Percentiles rank a stretch among this genome's conserved stretches.
phyloP scores from a whole-genome alignment of 1,140 invertebrate genomes.

The Tetramorium simillimum region DNA sequence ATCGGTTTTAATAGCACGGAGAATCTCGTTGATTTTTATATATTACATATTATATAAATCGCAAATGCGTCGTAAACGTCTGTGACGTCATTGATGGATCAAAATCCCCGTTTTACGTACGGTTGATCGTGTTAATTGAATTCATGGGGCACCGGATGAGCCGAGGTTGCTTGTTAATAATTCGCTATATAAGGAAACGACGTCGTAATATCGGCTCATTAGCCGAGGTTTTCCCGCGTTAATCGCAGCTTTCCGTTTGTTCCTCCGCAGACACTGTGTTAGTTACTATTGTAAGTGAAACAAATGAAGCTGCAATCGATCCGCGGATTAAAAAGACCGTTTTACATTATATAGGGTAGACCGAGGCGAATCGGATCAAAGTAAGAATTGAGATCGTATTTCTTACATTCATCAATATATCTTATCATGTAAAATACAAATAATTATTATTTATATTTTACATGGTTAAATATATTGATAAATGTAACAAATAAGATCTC shows the following conservation, averaged over 20 bases:
- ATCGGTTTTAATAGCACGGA: neutral
- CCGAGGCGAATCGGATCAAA: no score
- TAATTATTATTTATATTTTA: no score
- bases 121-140: neutral
- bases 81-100: neutral
- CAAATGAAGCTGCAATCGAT: neutral
- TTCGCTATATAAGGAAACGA: constrained; percentile 40
- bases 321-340: neutral
- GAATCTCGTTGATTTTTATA: neutral
- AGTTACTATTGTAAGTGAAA: neutral
- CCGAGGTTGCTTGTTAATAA: constrained; percentile 22
- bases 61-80: neutral
- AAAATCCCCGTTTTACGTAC: neutral
- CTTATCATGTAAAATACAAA: no score
- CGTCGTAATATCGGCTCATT: neutral
- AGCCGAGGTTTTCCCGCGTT: constrained; percentile 1
- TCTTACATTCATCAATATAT: no score
- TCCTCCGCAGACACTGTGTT: neutral
- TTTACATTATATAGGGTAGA: neutral
- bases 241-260: neutral
- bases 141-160: constrained; percentile 1
- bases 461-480: no score
- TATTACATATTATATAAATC: neutral
- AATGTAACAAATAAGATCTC: no score
- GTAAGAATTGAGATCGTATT: no score